phyloP scores from a whole-genome alignment of 2,888 invertebrate species.

The Lithophane ornitopus region DNA sequence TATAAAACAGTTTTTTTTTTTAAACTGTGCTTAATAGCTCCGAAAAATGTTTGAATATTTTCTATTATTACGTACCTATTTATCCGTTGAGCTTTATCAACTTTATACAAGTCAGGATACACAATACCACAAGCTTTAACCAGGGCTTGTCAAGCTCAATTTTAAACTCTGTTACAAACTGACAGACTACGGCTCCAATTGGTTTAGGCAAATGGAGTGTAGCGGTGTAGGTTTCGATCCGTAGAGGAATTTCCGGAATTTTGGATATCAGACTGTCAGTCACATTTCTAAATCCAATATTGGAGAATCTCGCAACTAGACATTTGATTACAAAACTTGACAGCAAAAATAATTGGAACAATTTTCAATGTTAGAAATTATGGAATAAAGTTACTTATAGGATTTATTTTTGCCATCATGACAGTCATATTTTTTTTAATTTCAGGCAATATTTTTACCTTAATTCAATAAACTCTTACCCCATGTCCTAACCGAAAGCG shows the following conservation, averaged over 20 bases:
- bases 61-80: not conserved
- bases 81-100: not conserved
- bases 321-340: constrained; percentile 6
- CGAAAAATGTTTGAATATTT: not conserved
- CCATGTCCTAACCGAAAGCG: no score
- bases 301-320: not conserved
- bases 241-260: not conserved
- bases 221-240: not conserved
- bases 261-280: not conserved
- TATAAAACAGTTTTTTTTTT: no score
- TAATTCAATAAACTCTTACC: no score
- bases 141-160: not conserved
- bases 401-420: not conserved
- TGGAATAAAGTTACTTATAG: not conserved
- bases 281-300: constrained; percentile 22
- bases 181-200: constrained; percentile 9
- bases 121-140: not conserved
- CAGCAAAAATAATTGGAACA: constrained; percentile 4
- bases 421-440: not conserved
- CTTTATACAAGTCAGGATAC: not conserved
- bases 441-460: no score
- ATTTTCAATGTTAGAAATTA: not conserved
- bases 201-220: constrained; percentile 20
- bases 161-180: constrained; percentile 8
- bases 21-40: not conserved